Evolutionary conservation across 2,888 invertebrate genomes (phyloP).

Genomic region (Mythimna impura): DNA sequence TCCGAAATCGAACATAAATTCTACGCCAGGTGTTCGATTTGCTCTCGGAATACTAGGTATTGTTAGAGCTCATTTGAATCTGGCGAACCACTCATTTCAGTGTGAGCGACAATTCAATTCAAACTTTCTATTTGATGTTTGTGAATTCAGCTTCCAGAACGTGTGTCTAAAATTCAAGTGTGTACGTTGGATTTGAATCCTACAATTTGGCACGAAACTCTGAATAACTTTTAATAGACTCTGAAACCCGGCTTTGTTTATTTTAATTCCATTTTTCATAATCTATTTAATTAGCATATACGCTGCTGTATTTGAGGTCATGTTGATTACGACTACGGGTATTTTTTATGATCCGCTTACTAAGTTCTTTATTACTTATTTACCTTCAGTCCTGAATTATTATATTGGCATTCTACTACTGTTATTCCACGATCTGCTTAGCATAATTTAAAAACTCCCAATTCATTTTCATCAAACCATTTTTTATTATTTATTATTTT

Average conservation of each 20-base stretch:
- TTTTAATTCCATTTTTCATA: slow-evolving; percentile 12
- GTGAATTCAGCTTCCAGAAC: slow-evolving; percentile 41
- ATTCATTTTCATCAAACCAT: background rate
- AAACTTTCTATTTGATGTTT: slow-evolving; percentile 57
- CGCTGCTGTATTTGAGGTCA: background rate
- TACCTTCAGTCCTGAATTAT: background rate
- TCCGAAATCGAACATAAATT: slow-evolving; percentile 32
- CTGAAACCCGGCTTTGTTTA: slow-evolving; percentile 1
- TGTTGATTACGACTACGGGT: background rate
- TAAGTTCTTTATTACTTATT: background rate
- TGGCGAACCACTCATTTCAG: slow-evolving; percentile 28
- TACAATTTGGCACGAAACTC: slow-evolving; percentile 29
- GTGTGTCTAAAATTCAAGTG: slow-evolving; percentile 42
- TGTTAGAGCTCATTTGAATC: slow-evolving; percentile 12
- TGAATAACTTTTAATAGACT: slow-evolving; percentile 29
- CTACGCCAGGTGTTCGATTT: slow-evolving; percentile 11
- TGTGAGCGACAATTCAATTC: slow-evolving; percentile 52
- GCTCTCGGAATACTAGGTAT: background rate
- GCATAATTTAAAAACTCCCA: background rate
- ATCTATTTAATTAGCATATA: slow-evolving; percentile 3
- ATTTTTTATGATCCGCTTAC: background rate
- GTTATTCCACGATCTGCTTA: background rate
- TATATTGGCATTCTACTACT: background rate
- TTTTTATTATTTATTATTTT: slow-evolving; percentile 1
- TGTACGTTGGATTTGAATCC: slow-evolving; percentile 29